Percentiles rank a stretch among this genome's conserved stretches.
These are phyloP conservation scores for Gila orcuttii DNA, from an alignment of 2,113 vertebrate genomes.

Conservation along the genomic window DNA sequence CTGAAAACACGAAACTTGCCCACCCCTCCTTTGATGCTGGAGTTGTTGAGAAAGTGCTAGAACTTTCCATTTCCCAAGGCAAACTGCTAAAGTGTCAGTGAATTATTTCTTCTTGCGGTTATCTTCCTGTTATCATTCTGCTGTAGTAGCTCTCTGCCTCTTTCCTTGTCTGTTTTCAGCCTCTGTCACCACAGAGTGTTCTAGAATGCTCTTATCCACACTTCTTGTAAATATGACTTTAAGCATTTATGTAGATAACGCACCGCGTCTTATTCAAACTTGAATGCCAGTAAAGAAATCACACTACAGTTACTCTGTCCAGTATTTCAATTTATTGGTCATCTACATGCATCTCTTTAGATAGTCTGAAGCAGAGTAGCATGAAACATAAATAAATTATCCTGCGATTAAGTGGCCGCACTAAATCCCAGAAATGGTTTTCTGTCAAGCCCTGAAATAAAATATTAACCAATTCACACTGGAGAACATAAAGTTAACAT, in stretches of 20 bases:
- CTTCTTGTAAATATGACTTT: neutral
- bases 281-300: neutral
- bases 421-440: conserved; percentile 40
- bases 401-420: neutral
- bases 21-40: neutral
- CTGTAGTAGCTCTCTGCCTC: neutral
- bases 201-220: conserved; percentile 24
- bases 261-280: neutral
- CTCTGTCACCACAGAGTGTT: neutral
- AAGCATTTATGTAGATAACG: neutral
- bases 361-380: neutral
- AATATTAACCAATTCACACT: conserved; percentile 24
- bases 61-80: conserved; percentile 5
- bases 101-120: neutral
- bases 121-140: neutral
- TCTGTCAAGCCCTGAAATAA: conserved; percentile 38
- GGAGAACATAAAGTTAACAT: neutral
- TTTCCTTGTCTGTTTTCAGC: conserved; percentile 12
- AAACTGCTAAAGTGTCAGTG: conserved; percentile 19
- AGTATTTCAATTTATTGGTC: neutral
- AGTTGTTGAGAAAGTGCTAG: neutral
- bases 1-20: neutral
- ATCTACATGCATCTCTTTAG: neutral
- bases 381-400: conserved; percentile 44
- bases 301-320: neutral